These are phyloP conservation scores for Brachionichthys hirsutus DNA, from an alignment of 2,113 vertebrate species.

Conservation along the genomic window DNA sequence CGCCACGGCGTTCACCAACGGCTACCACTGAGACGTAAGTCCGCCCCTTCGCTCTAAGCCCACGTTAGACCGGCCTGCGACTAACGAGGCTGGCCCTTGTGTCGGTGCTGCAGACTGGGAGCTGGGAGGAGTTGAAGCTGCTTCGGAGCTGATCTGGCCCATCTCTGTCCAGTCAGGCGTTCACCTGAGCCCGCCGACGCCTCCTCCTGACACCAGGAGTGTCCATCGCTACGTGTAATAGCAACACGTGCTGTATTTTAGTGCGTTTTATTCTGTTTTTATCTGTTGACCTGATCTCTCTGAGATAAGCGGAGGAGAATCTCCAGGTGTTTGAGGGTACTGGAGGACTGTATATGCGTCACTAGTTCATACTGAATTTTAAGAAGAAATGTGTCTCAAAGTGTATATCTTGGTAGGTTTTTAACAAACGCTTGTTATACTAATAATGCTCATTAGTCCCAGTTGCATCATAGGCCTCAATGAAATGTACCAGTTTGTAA, in stretches of 20 bases:
- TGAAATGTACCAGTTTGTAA: slow-evolving; percentile 88
- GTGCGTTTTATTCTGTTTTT: slow-evolving; percentile 61
- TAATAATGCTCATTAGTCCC: slow-evolving; percentile 75
- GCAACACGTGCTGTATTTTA: slow-evolving; percentile 59
- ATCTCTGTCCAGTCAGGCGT: slow-evolving; percentile 76
- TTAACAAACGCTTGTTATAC: slow-evolving; percentile 78
- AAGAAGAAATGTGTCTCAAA: slow-evolving; percentile 76
- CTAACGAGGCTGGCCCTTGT: slow-evolving; percentile 28
- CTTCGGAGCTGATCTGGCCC: slow-evolving; percentile 65
- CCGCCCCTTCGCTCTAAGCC: not conserved
- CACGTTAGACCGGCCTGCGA: slow-evolving; percentile 5
- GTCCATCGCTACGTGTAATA: slow-evolving; percentile 44
- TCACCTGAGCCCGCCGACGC: slow-evolving; percentile 72
- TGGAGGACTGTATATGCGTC: slow-evolving; percentile 84
- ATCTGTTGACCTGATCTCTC: slow-evolving; percentile 53
- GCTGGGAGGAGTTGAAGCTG: slow-evolving; percentile 70
- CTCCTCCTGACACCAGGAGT: slow-evolving; percentile 35
- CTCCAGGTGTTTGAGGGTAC: slow-evolving; percentile 49
- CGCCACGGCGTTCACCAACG: slow-evolving; percentile 98
- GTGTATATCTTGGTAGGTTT: slow-evolving; percentile 93
- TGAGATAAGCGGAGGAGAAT: slow-evolving; percentile 45
- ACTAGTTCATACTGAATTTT: slow-evolving; percentile 42
- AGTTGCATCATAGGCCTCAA: slow-evolving; percentile 67
- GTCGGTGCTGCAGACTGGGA: slow-evolving; percentile 53
- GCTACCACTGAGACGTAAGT: slow-evolving; percentile 90